phyloP scores from a whole-genome alignment of 2,113 vertebrate species.

The Myotis yumanensis region DNA sequence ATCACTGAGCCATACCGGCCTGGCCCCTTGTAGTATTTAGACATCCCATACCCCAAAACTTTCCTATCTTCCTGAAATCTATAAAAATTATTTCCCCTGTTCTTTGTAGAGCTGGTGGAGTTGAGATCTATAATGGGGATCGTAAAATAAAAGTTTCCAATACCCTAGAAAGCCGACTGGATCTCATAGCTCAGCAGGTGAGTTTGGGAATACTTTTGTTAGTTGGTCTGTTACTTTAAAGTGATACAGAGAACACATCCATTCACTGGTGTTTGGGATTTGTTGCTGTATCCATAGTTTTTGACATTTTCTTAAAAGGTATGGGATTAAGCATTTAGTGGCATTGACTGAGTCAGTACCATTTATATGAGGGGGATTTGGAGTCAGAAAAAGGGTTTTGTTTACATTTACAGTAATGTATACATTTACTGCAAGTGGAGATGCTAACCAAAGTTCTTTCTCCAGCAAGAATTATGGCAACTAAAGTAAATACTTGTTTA shows the following conservation, averaged over 20 bases:
- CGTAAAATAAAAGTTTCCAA: constrained; percentile 98
- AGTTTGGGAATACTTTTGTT: constrained; percentile 40
- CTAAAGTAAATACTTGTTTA: neutral
- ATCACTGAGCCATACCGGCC: no score
- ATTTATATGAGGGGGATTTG: neutral
- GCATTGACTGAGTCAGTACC: neutral
- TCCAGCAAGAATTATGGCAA: neutral
- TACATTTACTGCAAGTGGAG: neutral
- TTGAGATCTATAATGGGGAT: constrained; percentile 93
- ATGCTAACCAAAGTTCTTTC: neutral
- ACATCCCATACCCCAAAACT: no score
- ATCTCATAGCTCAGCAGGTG: constrained; percentile 98
- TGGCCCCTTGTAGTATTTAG: neutral
- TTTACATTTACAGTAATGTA: neutral
- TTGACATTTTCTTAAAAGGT: neutral
- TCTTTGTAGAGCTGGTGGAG: constrained; percentile 91
- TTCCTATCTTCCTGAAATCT: neutral
- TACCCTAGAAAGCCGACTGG: constrained; percentile 97
- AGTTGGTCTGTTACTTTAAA: neutral
- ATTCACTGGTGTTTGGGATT: neutral
- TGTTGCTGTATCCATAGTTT: neutral
- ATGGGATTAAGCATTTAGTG: neutral
- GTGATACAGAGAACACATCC: neutral
- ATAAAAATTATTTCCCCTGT: neutral
- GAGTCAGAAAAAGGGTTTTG: neutral